Conservation (phyloP, 2,113 vertebrate genomes). For the pig (Sus scrofa) region DNA sequence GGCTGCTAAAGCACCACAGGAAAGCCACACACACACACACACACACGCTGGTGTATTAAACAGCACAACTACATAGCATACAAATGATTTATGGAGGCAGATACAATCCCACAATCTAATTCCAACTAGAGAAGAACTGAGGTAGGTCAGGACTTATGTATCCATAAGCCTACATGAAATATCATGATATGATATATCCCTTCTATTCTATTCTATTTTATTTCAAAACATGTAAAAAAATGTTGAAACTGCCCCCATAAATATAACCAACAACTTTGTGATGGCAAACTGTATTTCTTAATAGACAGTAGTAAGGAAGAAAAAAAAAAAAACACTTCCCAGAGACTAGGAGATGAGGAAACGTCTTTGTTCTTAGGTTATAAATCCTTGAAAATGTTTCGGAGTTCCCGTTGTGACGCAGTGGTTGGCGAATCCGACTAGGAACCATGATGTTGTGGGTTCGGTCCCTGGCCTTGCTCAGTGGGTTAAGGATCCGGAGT, state of each 20-base stretch:
- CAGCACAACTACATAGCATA: not conserved
- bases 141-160: no score
- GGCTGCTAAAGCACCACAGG: not conserved
- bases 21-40: not conserved
- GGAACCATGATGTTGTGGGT: no score
- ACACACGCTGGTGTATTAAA: not conserved
- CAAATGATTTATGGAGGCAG: not conserved
- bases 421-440: no score
- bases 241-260: not conserved
- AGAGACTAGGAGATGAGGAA: not conserved
- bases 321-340: not conserved
- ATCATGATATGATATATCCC: not conserved
- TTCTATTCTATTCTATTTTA: not conserved
- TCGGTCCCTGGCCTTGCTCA: no score
- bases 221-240: not conserved
- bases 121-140: not conserved
- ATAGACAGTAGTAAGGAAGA: not conserved
- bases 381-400: constrained; percentile 31
- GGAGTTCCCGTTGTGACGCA: no score
- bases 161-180: not conserved
- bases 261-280: not conserved
- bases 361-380: not conserved
- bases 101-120: not conserved
- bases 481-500: no score
- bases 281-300: not conserved